These are phyloP conservation scores for Lamproptera curius DNA, from an alignment of 2,888 invertebrate genomes.

Conservation along the genomic window DNA sequence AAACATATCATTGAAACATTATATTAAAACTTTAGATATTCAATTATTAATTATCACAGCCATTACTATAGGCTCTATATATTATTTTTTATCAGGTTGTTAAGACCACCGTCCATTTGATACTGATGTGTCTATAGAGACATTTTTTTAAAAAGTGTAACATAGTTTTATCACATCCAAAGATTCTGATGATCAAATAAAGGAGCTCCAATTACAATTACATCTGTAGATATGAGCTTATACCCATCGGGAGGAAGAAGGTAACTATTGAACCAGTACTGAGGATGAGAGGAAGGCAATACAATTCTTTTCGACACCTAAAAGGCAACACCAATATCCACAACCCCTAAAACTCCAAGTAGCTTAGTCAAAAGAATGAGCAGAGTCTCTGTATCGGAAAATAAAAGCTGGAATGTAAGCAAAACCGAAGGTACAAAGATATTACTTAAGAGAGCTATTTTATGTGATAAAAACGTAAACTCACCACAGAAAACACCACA, in stretches of 20 bases:
- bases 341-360: slow-evolving; percentile 56
- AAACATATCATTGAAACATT: too few relatives aligned
- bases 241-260: slow-evolving; percentile 56
- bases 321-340: slow-evolving; percentile 36
- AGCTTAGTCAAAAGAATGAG: slow-evolving; percentile 60
- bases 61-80: too few relatives aligned
- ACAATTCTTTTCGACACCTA: slow-evolving; percentile 51
- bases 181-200: slow-evolving; percentile 38
- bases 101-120: slow-evolving; percentile 79
- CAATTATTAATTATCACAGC: too few relatives aligned
- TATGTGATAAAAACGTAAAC: slow-evolving; percentile 59
- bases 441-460: slow-evolving; percentile 64
- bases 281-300: slow-evolving; percentile 57
- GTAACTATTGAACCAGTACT: slow-evolving; percentile 58
- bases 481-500: slow-evolving; percentile 47
- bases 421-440: slow-evolving; percentile 69
- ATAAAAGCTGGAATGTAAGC: slow-evolving; percentile 63
- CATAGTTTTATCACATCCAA: slow-evolving; percentile 57
- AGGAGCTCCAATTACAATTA: slow-evolving; percentile 42
- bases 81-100: slow-evolving; percentile 64
- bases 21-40: too few relatives aligned
- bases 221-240: slow-evolving; percentile 63
- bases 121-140: slow-evolving; percentile 79
- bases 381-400: slow-evolving; percentile 53
- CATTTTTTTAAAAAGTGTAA: slow-evolving; percentile 78